phyloP scores from a whole-genome alignment of 2,888 invertebrate species.

The Leptopilina syphax region DNA sequence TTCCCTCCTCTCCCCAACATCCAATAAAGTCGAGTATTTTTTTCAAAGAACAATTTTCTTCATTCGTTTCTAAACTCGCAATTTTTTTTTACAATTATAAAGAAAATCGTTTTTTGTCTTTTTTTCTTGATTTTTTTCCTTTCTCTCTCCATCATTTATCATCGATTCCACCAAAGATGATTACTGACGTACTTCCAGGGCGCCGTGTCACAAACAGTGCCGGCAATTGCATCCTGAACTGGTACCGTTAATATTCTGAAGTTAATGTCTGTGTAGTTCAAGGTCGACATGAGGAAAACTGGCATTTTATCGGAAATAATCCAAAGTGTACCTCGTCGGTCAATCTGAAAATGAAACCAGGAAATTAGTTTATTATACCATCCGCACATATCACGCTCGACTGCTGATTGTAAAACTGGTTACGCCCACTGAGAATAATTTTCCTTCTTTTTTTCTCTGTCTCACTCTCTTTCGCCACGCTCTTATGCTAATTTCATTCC shows the following conservation, averaged over 20 bases:
- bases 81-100: background rate
- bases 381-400: conserved; percentile 45
- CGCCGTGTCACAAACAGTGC: conserved; percentile 84
- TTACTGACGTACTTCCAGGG: conserved; percentile 67
- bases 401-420: conserved; percentile 43
- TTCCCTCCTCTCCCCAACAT: too few species aligned
- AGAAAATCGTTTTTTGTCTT: background rate
- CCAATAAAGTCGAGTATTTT: too few species aligned
- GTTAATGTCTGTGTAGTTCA: conserved; percentile 87
- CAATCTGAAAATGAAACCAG: conserved; percentile 77
- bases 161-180: conserved; percentile 69
- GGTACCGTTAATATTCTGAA: conserved; percentile 87
- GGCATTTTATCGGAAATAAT: conserved; percentile 91
- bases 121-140: background rate
- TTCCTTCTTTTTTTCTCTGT: conserved; percentile 2
- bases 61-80: background rate
- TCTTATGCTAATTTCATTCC: conserved; percentile 5
- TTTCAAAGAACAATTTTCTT: too few species aligned
- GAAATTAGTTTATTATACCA: conserved; percentile 17
- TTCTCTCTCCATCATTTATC: conserved; percentile 42
- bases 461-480: background rate
- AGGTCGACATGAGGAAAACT: conserved; percentile 83
- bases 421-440: conserved; percentile 5
- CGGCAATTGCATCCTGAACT: conserved; percentile 82
- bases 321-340: conserved; percentile 83